Conservation (phyloP, 53 echinoderm and acorn worm species). For the Echinometra lucunter region DNA sequence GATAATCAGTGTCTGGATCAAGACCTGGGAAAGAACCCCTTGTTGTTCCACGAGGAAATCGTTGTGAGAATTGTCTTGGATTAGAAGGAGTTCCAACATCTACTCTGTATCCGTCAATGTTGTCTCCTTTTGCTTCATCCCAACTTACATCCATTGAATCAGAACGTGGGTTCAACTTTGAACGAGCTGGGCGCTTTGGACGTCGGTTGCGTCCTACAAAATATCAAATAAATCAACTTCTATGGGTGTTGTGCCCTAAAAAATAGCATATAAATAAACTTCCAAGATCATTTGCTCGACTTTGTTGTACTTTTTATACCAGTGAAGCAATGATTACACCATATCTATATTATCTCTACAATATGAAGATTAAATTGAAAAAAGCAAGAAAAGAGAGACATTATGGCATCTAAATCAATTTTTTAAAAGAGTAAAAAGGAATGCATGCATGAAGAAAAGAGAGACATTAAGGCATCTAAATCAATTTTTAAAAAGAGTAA, state of each 20-base stretch:
- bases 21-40: background rate
- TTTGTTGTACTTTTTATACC: background rate
- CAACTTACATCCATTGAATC: constrained; percentile 26
- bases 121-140: constrained; percentile 47
- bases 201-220: background rate
- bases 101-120: constrained; percentile 43
- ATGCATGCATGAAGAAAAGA: too few relatives aligned
- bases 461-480: too few relatives aligned
- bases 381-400: too few relatives aligned
- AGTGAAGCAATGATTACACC: background rate
- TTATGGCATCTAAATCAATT: too few relatives aligned
- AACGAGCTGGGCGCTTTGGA: constrained; percentile 30
- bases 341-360: background rate
- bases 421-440: too few relatives aligned
- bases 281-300: background rate
- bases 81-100: constrained; percentile 48
- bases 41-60: constrained; percentile 15
- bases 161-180: background rate
- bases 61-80: constrained; percentile 39
- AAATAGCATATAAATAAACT: background rate
- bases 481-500: too few relatives aligned
- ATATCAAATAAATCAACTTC: background rate
- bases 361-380: too few relatives aligned
- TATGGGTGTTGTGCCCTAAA: background rate
- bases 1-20: constrained; percentile 52